These are phyloP conservation scores for Acinonyx jubatus DNA, from an alignment of 2,113 vertebrate species.

Conservation along the genomic window DNA sequence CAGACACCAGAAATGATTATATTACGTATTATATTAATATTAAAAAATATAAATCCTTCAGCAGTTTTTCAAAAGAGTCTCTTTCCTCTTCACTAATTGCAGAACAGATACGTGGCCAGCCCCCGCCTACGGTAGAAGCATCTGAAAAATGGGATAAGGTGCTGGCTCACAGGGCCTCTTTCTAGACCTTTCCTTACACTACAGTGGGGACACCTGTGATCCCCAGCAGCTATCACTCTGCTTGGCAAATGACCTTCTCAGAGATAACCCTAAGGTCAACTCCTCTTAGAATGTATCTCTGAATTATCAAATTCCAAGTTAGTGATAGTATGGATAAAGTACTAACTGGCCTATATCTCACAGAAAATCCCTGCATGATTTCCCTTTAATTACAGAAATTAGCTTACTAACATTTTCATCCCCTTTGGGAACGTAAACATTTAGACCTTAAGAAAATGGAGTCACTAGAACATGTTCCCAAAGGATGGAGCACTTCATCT, in stretches of 20 bases:
- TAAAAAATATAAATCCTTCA: background rate
- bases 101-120: background rate
- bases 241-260: background rate
- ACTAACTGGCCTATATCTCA: background rate
- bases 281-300: background rate
- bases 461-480: background rate
- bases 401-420: background rate
- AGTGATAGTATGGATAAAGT: background rate
- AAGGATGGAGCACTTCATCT: background rate
- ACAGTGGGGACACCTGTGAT: background rate
- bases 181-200: background rate
- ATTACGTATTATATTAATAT: background rate
- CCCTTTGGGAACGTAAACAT: background rate
- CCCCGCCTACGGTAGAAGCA: rapidly evolving
- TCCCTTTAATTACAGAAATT: background rate
- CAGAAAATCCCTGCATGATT: background rate
- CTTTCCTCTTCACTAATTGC: background rate
- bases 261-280: background rate
- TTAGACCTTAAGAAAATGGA: background rate
- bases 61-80: background rate
- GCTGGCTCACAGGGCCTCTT: background rate
- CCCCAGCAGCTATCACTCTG: background rate
- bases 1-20: background rate
- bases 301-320: background rate
- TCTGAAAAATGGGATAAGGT: background rate